Evolutionary conservation across 2,113 vertebrate species (phyloP).

Genomic region (Chloebia gouldiae): DNA sequence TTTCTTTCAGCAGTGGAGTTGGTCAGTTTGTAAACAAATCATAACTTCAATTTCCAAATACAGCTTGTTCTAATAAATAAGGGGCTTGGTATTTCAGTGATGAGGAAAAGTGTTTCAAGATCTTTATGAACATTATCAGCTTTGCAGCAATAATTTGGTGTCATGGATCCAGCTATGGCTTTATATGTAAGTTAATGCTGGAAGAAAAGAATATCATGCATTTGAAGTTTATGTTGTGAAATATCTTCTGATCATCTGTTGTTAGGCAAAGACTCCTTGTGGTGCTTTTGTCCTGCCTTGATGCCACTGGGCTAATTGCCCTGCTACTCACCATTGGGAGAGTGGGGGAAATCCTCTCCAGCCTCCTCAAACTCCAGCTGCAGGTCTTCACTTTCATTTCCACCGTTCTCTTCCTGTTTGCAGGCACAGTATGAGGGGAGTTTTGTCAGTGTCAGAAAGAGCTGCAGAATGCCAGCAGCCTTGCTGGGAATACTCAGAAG

Average conservation of each 20-base stretch:
- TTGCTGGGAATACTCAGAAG: not conserved
- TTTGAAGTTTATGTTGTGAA: not conserved
- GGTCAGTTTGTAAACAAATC: not conserved
- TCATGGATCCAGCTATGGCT: not conserved
- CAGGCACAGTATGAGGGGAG: not conserved
- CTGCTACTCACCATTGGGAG: not conserved
- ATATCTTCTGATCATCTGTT: not conserved
- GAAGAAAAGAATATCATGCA: not conserved
- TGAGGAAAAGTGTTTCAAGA: not conserved
- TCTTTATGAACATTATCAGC: not conserved
- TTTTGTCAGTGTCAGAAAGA: not conserved
- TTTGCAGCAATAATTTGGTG: not conserved
- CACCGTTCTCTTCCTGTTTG: not conserved
- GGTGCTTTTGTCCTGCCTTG: not conserved
- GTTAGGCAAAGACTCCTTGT: not conserved
- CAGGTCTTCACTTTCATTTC: not conserved
- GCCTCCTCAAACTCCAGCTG: not conserved
- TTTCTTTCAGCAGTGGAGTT: not conserved
- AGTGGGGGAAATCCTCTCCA: rapidly evolving
- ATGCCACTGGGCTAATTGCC: not conserved
- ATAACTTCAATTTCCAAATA: not conserved
- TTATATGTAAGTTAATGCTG: not conserved
- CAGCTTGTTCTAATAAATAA: not conserved
- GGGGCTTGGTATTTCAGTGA: not conserved
- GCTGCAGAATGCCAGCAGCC: not conserved